These are phyloP conservation scores for Sialis lutaria DNA, from an alignment of 2,888 invertebrate genomes.

Conservation along the genomic window DNA sequence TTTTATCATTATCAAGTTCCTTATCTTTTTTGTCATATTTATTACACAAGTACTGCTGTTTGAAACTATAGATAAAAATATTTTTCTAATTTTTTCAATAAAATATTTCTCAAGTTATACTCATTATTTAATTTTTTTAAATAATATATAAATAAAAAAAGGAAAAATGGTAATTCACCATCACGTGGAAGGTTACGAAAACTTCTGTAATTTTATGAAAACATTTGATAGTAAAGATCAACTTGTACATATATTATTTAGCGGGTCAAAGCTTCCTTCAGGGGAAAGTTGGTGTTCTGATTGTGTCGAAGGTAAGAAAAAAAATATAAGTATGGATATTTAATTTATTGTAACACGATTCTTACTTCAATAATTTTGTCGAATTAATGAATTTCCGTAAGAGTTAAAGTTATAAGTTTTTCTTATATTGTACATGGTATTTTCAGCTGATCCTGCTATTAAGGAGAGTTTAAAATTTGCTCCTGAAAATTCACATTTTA, in stretches of 20 bases:
- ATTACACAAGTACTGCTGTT: too few relatives aligned
- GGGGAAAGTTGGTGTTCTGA: conserved; percentile 83
- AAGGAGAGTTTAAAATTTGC: conserved; percentile 43
- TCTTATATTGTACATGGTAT: conserved; percentile 9
- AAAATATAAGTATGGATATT: too few relatives aligned
- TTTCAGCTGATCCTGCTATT: conserved; percentile 59
- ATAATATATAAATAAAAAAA: not conserved
- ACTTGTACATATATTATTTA: conserved; percentile 38
- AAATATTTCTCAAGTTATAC: too few relatives aligned
- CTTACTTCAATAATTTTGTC: not conserved
- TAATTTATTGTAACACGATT: too few relatives aligned
- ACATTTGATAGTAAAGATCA: conserved; percentile 27
- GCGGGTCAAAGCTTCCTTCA: conserved; percentile 40
- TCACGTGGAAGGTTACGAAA: conserved; percentile 40
- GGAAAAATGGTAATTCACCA: conserved; percentile 31
- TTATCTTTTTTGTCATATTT: too few relatives aligned
- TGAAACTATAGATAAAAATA: too few relatives aligned
- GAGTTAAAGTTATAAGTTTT: not conserved
- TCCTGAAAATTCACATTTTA: conserved; percentile 44
- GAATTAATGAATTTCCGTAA: not conserved
- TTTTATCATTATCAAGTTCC: too few relatives aligned
- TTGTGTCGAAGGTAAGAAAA: conserved; percentile 55
- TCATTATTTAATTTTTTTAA: too few relatives aligned
- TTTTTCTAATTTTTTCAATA: too few relatives aligned
- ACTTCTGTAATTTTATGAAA: conserved; percentile 37